These are phyloP conservation scores for Listronotus oregonensis DNA, from an alignment of 1,140 invertebrate species.

Conservation along the genomic window DNA sequence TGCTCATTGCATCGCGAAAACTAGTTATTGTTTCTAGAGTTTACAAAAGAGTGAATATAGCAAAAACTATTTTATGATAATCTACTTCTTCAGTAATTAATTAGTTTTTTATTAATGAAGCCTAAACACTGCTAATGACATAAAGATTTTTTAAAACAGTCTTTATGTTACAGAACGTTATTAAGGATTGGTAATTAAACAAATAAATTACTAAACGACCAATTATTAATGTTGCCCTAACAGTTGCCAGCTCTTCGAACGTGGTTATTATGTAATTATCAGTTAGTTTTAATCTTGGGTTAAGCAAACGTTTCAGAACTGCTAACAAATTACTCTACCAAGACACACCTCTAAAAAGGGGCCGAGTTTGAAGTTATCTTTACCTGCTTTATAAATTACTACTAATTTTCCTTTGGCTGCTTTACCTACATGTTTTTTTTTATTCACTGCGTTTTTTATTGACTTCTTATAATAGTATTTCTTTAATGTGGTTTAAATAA, in stretches of 20 bases:
- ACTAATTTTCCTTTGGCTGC: slow-evolving; percentile 39
- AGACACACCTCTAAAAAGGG: slow-evolving; percentile 38
- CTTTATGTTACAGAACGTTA: slow-evolving; percentile 28
- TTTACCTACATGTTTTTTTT: slow-evolving; percentile 22
- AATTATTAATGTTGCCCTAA: slow-evolving; percentile 56
- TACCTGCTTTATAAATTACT: slow-evolving; percentile 43
- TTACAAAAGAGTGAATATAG: background rate
- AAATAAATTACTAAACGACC: slow-evolving; percentile 58
- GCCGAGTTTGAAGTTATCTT: slow-evolving; percentile 29
- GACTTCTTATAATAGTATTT: background rate
- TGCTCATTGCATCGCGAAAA: too few species aligned
- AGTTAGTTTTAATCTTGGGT: slow-evolving; percentile 58
- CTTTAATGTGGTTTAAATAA: too few species aligned
- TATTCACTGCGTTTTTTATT: slow-evolving; percentile 24
- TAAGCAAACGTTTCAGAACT: slow-evolving; percentile 55
- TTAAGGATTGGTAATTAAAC: slow-evolving; percentile 58
- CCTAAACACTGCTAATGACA: slow-evolving; percentile 3
- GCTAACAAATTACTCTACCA: slow-evolving; percentile 53
- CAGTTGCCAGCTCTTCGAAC: slow-evolving; percentile 53
- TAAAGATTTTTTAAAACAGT: slow-evolving; percentile 19
- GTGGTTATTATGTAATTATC: slow-evolving; percentile 59
- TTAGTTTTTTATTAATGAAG: too few species aligned
- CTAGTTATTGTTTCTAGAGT: too few species aligned
- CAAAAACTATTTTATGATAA: background rate
- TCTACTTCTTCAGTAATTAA: too few species aligned